Conservation (phyloP, 2,113 vertebrate species). For the Gasterosteus nipponicus region DNA sequence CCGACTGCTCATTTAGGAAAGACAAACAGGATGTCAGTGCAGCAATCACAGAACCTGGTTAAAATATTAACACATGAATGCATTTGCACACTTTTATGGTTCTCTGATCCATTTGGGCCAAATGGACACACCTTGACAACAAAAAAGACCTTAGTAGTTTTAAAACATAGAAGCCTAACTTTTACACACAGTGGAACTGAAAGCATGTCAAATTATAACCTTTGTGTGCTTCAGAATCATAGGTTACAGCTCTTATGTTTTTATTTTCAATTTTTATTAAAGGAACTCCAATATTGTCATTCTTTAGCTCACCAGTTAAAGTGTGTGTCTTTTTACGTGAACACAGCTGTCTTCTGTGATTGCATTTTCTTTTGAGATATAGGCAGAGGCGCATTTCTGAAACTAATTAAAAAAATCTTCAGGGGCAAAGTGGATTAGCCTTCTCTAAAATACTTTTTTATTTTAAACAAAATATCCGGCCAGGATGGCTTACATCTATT, state of each 20-base stretch:
- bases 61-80: neutral
- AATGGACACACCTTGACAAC: neutral
- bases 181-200: neutral
- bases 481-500: constrained; percentile 12
- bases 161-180: neutral
- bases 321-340: constrained; percentile 31
- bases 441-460: constrained; percentile 38
- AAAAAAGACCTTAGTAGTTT: neutral
- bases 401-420: too few species aligned
- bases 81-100: constrained; percentile 9
- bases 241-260: neutral
- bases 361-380: constrained; percentile 33
- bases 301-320: neutral
- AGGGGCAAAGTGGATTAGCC: constrained; percentile 29
- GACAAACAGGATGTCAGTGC: constrained; percentile 44
- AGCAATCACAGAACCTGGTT: constrained; percentile 24
- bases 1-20: constrained; percentile 39
- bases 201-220: too few species aligned
- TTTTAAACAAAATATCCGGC: constrained; percentile 58
- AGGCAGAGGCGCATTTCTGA: neutral
- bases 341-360: constrained; percentile 43
- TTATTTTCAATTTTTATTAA: neutral
- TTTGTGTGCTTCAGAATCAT: neutral
- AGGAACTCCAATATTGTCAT: constrained; percentile 1
- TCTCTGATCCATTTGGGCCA: neutral